Base-by-base conservation (phyloP, 1,140 invertebrate species). In the Leptinotarsa defecta region DNA sequence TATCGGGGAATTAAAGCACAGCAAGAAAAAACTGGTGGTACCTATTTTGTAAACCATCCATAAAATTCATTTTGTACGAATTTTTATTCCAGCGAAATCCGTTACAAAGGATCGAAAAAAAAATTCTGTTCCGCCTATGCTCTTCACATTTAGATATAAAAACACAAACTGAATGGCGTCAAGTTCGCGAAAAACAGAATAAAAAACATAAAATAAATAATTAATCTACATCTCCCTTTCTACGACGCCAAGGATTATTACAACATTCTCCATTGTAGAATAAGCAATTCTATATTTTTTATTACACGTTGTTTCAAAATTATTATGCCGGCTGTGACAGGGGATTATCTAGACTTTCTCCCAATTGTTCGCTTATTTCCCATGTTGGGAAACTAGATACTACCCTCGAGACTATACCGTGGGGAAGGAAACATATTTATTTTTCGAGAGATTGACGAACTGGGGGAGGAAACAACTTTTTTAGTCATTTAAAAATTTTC, bases 351-450 rank as follows among this genome's bases (percentile, higher is more conserved):
- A 70, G 68, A 70, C 27, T 70, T 70, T 68, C 34, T 43, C 34
- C 68, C 68, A 70, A 70, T 70, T 70, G 34, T 52, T 70, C 68
- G 68, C 48, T 20, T 70, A 70, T 70, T 70, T 70, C 68, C 43
- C 68, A 49, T 70, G 68, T 70, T 43, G 68, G 43, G 43, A 49
- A 48, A 48, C 68, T 70, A 70, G 68, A 70, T 70, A 70, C 68
- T 17, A 43, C 68, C 48, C 68, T 49, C 6, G 68, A 70, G 68
- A 70, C 68, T 43, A n/a, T 70, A 24, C 48, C n/a, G 68, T 48
- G 68, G 68, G 68, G 68, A 20, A 22, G n/a, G 48, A 70, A 57
- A 57, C 15, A 17, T 57, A 57, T 57, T 15, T 57, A 57, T 57
- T 57, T 57, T 57, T 57, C 17, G 52, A 57, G 52, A 57, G 52